phyloP scores from a whole-genome alignment of 2,113 vertebrate species.

The Pollimyrus isidori region DNA sequence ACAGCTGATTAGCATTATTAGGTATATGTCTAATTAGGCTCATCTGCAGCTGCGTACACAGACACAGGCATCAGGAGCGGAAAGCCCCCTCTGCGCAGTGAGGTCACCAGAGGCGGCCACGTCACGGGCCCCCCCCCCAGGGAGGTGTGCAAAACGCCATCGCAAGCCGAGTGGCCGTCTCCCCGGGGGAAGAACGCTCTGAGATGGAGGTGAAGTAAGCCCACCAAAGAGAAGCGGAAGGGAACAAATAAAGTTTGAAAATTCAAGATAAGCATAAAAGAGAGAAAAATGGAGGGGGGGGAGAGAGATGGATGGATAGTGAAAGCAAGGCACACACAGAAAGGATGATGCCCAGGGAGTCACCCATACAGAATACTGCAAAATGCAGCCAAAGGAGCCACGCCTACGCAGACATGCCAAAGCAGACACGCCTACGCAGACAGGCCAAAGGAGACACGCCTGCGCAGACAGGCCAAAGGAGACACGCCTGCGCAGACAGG shows the following conservation, averaged over 20 bases:
- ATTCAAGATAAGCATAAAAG: neutral
- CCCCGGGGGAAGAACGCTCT: neutral
- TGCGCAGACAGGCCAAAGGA: neutral
- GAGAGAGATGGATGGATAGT: neutral
- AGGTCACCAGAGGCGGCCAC: neutral
- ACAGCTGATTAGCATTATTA: neutral
- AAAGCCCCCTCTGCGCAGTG: neutral
- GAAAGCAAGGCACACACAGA: neutral
- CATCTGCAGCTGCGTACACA: neutral
- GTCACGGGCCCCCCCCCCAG: neutral
- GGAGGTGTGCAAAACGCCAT: neutral
- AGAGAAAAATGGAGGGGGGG: neutral
- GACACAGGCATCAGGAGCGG: neutral
- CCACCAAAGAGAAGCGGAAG: neutral
- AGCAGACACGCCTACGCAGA: too few species aligned
- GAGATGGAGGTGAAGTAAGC: neutral
- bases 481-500: neutral
- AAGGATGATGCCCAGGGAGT: constrained; percentile 22
- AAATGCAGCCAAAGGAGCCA: neutral
- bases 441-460: constrained; percentile 14
- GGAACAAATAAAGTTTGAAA: neutral
- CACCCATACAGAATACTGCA: constrained; percentile 10
- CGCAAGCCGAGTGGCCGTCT: neutral
- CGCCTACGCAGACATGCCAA: too few species aligned
- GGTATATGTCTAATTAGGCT: neutral